Evolutionary conservation across 2,797 vertebrate species (phyloP).

Genomic region (Sebastes wilsoni): DNA sequence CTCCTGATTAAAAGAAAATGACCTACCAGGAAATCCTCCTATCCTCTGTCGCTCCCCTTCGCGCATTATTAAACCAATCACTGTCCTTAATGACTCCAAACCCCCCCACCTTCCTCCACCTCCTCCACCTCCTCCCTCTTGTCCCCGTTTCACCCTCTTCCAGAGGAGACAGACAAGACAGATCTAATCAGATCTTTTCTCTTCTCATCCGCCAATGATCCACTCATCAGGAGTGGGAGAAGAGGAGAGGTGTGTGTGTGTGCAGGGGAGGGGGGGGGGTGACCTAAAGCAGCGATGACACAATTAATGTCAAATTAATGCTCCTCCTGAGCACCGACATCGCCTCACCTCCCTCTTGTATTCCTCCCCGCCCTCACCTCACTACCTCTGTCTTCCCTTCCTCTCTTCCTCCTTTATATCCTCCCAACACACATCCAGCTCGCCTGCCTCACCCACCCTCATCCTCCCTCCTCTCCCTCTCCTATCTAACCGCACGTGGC

Average conservation of each 20-base stretch:
- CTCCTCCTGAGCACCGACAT: slow-evolving; percentile 62
- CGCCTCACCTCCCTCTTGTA: slow-evolving; percentile 53
- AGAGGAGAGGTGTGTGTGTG: slow-evolving; percentile 22
- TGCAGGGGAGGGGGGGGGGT: background rate
- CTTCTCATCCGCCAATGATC: slow-evolving; percentile 51
- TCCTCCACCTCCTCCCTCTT: slow-evolving; percentile 34
- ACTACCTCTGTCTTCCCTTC: slow-evolving; percentile 36
- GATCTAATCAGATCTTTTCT: slow-evolving; percentile 75
- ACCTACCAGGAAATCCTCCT: slow-evolving; percentile 62
- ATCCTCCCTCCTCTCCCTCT: background rate
- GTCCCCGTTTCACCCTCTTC: slow-evolving; percentile 70
- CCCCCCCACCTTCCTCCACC: slow-evolving; percentile 10
- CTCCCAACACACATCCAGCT: slow-evolving; percentile 41
- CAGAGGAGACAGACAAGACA: slow-evolving; percentile 62
- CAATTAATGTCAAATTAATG: slow-evolving; percentile 81
- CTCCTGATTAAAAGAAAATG: slow-evolving; percentile 69
- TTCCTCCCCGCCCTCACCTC: slow-evolving; percentile 44
- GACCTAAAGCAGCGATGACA: slow-evolving; percentile 69
- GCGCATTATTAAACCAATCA: slow-evolving; percentile 70
- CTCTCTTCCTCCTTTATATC: slow-evolving; percentile 44
- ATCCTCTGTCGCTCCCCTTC: slow-evolving; percentile 42
- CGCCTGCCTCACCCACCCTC: slow-evolving; percentile 23
- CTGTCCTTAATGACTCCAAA: slow-evolving; percentile 63
- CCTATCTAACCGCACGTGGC: slow-evolving; percentile 52
- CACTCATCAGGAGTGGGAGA: slow-evolving; percentile 57